Evolutionary conservation across 1,140 invertebrate species (phyloP), one percentile per base, ranked within the genome.

Genomic region (Spodoptera litura): DNA sequence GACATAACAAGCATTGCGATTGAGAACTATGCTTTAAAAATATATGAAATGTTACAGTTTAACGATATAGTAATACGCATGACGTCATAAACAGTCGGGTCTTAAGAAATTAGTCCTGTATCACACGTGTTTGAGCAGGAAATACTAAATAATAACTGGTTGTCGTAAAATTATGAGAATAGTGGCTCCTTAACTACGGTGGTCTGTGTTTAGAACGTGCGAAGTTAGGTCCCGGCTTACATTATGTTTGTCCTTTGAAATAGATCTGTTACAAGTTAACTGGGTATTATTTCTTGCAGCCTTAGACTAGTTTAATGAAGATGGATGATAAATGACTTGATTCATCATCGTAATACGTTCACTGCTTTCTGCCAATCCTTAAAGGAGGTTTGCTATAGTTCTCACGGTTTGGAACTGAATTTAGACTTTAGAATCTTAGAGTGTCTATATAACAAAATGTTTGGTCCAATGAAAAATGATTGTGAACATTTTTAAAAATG

Each of bases 31-130:
- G 79, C 78, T 75, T 84, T 87, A 81, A 85, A 84, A 85, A 83
- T 82, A 76, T 81, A 85, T 83, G 79, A 85, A 86, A 82, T 35
- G 72, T 73, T 12, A 73, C 31, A 64, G 59, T 81, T 81, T 85
- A 84, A 84, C 68, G 83, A 79, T 78, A 66, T 62, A 80, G 64
- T 79, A 81, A 87, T 85, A 85, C 81, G 77, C 85, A 83, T 75
- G 81, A 82, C 81, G 81, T 75, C 68, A 85, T 88, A 87, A 87
- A 85, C 38, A 49, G 49, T 77, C 73, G 80, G 80, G 76, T 76
- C 81, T 85, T 85, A 83, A 70, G 51, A 52, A 44, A 62, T 78
- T 56, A 64, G 73, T 74, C 25, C 2, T 53, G 61, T 83, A 84
- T 88, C 83, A 87, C 83, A 83, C 83, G 81, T 79, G 79, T 78